Base-by-base conservation (phyloP, 2,888 invertebrate genomes). In the Erebia aethiops region DNA sequence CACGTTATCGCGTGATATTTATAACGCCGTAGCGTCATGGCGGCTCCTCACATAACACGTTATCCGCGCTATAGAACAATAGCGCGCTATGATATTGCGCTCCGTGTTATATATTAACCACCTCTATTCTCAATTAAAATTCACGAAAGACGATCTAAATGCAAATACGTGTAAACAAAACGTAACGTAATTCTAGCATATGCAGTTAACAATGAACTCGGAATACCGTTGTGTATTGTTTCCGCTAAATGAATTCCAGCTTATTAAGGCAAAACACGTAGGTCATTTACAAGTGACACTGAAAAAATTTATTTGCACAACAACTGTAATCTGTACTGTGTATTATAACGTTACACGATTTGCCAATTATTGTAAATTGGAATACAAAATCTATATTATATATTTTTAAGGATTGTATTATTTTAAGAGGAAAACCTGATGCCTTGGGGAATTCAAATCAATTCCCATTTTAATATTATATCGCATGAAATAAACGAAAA, bases 141-240 rank as follows among this genome's bases (percentile, higher is more conserved):
- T 87, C 87, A 87, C 84, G 82, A 65, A 72, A 57, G 78, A 81
- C 81, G 81, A 84, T 83, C 76, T 81, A 89, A 88, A 90, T 90
- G 90, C 87, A 85, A 90, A 79, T 83, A 86, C 82, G 79, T 79
- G 84, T 83, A 84, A 87, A 88, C 87, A 87, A 83, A 35, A 85
- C 81, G 80, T 76, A 78, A 64, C 70, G 64, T 81, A 81, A 72
- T 70, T 69, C 51, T 64, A 64, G 67, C 67, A 69, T 67, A 69
- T 69, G 71, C 65, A 67, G 67, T 71, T 74, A 57, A 69, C 67
- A 69, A 70, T 71, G 69, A 67, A 71, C 68, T 51, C 66, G 63
- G 65, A 71, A 56, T 64, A 43, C 62, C 65, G 71, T 62, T 49
- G 62, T 21, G 62, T 62, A 67, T 71, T 73, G 66, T 67, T 73